These are phyloP conservation scores for Hesperophylax magnus DNA, from an alignment of 1,140 invertebrate species.

Conservation along the genomic window DNA sequence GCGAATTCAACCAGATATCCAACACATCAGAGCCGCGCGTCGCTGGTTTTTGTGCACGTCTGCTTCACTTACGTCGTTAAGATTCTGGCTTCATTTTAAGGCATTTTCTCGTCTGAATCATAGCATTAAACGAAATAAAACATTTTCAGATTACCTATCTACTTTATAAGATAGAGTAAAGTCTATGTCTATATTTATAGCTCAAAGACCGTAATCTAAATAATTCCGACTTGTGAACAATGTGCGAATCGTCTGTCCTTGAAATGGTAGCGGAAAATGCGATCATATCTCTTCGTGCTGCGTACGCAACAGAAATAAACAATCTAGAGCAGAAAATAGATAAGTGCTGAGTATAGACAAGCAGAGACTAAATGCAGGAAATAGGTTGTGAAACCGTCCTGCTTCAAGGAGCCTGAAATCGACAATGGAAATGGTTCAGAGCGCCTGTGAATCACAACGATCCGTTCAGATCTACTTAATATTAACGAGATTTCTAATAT, in stretches of 20 bases:
- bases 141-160: too few relatives aligned
- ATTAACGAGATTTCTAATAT: too few relatives aligned
- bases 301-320: conserved; percentile 44
- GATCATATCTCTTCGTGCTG: conserved; percentile 41
- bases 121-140: too few relatives aligned
- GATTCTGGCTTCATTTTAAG: too few relatives aligned
- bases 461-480: conserved; percentile 34
- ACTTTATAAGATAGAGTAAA: too few relatives aligned
- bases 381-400: conserved; percentile 45
- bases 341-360: conserved; percentile 37
- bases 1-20: too few relatives aligned
- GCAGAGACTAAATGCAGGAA: conserved; percentile 48
- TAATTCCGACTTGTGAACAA: conserved; percentile 24
- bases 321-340: conserved; percentile 56
- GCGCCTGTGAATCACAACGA: conserved; percentile 40
- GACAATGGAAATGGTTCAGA: conserved; percentile 49
- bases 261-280: conserved; percentile 35
- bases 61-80: too few relatives aligned
- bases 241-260: conserved; percentile 45
- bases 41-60: too few relatives aligned
- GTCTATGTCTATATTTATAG: background rate
- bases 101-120: too few relatives aligned
- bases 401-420: conserved; percentile 53
- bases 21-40: too few relatives aligned
- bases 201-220: background rate